A percentile compares a stretch with the other conserved stretches of the same genome.
These are phyloP conservation scores for Eilema sororculum DNA, from an alignment of 2,888 invertebrate genomes.

Conservation along the genomic window DNA sequence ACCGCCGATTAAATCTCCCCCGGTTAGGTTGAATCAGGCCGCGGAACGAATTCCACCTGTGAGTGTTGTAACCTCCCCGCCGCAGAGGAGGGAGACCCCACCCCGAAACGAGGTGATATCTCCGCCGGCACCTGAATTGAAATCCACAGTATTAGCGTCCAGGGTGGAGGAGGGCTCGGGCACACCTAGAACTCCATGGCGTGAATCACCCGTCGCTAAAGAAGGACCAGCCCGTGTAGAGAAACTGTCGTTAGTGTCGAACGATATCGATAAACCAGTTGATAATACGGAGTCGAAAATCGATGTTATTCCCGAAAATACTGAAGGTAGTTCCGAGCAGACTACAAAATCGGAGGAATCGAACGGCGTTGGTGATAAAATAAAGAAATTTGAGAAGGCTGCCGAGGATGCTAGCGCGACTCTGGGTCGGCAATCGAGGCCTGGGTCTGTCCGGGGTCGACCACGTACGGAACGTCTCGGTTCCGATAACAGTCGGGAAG, in stretches of 20 bases:
- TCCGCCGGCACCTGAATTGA: conserved; percentile 11
- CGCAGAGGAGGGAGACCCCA: background rate
- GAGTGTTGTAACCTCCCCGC: conserved; percentile 42
- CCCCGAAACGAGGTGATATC: background rate
- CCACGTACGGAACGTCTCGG: conserved; percentile 52
- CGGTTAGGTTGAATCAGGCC: conserved; percentile 11
- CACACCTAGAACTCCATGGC: conserved; percentile 46
- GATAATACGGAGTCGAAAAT: conserved; percentile 19
- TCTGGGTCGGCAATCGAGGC: conserved; percentile 67
- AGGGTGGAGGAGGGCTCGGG: conserved; percentile 49
- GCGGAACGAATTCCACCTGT: conserved; percentile 14
- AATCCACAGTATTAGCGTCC: conserved; percentile 20
- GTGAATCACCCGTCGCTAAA: conserved; percentile 56
- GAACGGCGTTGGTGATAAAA: conserved; percentile 83
- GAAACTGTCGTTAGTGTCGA: conserved; percentile 35
- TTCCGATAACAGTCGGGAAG: conserved; percentile 63
- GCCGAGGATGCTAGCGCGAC: conserved; percentile 74
- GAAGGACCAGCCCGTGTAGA: conserved; percentile 53
- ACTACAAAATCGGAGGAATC: conserved; percentile 63
- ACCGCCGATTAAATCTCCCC: conserved; percentile 35
- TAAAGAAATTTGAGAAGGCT: conserved; percentile 81
- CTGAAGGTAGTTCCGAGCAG: conserved; percentile 12
- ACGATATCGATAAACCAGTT: conserved; percentile 25
- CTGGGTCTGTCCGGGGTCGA: conserved; percentile 71
- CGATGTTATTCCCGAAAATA: background rate